A percentile compares a stretch with the other conserved stretches of the same genome.
phyloP scores from a whole-genome alignment of 2,797 vertebrate species.

The Vultur gryphus region DNA sequence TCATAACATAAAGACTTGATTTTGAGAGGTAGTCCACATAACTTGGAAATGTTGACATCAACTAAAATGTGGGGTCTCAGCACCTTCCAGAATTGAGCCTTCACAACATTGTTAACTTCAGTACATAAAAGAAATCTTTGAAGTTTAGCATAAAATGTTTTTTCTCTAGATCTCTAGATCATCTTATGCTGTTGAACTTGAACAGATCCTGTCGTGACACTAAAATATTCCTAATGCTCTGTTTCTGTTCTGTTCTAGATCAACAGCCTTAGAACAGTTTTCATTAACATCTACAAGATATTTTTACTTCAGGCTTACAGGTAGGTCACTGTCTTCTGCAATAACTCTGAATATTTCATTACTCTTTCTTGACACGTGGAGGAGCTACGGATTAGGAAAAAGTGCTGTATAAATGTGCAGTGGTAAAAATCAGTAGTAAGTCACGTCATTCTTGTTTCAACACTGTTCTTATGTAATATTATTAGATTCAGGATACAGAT shows the following conservation, averaged over 20 bases:
- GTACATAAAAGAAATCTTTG: not conserved
- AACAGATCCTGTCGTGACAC: not conserved
- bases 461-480: not conserved
- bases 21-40: not conserved
- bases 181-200: not conserved
- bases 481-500: not conserved
- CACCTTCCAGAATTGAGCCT: not conserved
- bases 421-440: not conserved
- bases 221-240: not conserved
- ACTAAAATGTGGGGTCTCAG: not conserved
- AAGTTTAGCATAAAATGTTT: not conserved
- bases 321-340: constrained; percentile 64
- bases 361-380: not conserved
- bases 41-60: not conserved
- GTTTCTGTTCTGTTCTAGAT: constrained; percentile 70
- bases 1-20: not conserved
- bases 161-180: not conserved
- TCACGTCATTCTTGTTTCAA: not conserved
- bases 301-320: constrained; percentile 92
- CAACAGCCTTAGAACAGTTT: constrained; percentile 83
- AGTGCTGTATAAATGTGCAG: not conserved
- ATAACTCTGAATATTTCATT: not conserved
- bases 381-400: not conserved
- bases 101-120: not conserved
- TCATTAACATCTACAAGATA: constrained; percentile 86